Evolutionary conservation across 2,888 invertebrate species (phyloP).

Genomic region (Nymphalis c-album): DNA sequence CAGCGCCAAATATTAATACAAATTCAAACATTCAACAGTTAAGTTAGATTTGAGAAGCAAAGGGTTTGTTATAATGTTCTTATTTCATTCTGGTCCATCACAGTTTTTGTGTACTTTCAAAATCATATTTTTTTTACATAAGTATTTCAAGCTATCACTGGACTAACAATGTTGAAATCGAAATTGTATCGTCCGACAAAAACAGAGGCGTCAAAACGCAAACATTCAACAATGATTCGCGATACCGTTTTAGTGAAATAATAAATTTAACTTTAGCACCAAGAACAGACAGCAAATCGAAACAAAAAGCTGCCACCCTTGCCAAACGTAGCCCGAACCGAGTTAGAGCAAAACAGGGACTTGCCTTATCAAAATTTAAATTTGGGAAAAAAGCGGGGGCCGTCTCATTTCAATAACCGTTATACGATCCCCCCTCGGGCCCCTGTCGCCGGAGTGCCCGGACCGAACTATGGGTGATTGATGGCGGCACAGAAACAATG

Average conservation of each 20-base stretch:
- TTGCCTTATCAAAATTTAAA: constrained; percentile 82
- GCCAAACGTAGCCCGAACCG: constrained; percentile 59
- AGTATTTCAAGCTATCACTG: not conserved
- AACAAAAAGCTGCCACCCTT: constrained; percentile 70
- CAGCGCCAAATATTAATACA: not conserved
- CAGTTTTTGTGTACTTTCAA: not conserved
- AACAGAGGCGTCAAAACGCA: constrained; percentile 34
- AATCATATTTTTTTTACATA: constrained; percentile 7
- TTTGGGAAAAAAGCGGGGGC: constrained; percentile 78
- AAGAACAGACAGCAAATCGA: constrained; percentile 63
- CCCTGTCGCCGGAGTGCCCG: constrained; percentile 48
- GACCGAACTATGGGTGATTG: constrained; percentile 73
- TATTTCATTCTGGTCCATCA: constrained; percentile 5
- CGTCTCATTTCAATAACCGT: constrained; percentile 82
- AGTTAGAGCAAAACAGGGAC: constrained; percentile 76
- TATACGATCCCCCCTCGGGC: constrained; percentile 54
- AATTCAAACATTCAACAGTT: not conserved
- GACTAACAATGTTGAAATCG: constrained; percentile 20
- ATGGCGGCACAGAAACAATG: constrained; percentile 78
- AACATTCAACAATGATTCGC: constrained; percentile 31
- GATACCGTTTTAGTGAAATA: constrained; percentile 39
- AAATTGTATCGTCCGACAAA: constrained; percentile 19
- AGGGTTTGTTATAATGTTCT: not conserved
- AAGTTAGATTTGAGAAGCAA: not conserved
- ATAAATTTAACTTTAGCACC: constrained; percentile 51